A percentile compares a stretch with the other conserved stretches of the same genome.
Evolutionary conservation across 2,888 invertebrate genomes (phyloP).

Genomic region (Endotricha flammealis): DNA sequence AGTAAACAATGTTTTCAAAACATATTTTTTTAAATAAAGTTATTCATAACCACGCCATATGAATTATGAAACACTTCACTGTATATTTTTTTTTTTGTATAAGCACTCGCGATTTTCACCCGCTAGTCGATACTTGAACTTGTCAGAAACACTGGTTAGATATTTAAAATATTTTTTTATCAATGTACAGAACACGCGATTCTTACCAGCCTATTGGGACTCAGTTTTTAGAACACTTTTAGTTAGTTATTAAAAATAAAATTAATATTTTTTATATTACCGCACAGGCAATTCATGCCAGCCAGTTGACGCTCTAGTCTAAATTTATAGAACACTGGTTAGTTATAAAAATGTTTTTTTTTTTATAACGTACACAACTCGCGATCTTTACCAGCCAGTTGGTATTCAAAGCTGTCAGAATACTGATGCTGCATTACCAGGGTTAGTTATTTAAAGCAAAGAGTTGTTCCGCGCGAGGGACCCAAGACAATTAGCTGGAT

Average conservation of each 20-base stretch:
- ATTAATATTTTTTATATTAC: too few relatives aligned
- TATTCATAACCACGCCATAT: too few relatives aligned
- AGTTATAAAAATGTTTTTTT: too few relatives aligned
- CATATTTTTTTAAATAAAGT: too few relatives aligned
- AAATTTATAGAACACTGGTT: too few relatives aligned
- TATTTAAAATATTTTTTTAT: too few relatives aligned
- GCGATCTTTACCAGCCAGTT: slow-evolving; percentile 23
- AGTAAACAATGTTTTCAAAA: too few relatives aligned
- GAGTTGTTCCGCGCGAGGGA: slow-evolving; percentile 58
- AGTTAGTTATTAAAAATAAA: slow-evolving; percentile 61
- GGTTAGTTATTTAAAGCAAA: slow-evolving; percentile 61
- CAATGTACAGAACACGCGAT: too few relatives aligned
- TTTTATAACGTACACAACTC: slow-evolving; percentile 23
- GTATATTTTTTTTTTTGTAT: too few relatives aligned
- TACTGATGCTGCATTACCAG: slow-evolving; percentile 51
- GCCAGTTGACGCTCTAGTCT: too few relatives aligned
- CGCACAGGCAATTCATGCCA: too few relatives aligned
- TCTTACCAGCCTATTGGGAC: slow-evolving; percentile 24
- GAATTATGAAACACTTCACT: too few relatives aligned
- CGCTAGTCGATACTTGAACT: slow-evolving; percentile 31
- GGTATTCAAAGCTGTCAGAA: slow-evolving; percentile 32
- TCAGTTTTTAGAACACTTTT: slow-evolving; percentile 46
- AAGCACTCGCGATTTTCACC: slow-evolving; percentile 13
- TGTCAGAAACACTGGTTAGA: slow-evolving; percentile 41
- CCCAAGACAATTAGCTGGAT: slow-evolving; percentile 56